Conservation (phyloP, 1,140 invertebrate genomes). For the Leptopilina boulardi region DNA sequence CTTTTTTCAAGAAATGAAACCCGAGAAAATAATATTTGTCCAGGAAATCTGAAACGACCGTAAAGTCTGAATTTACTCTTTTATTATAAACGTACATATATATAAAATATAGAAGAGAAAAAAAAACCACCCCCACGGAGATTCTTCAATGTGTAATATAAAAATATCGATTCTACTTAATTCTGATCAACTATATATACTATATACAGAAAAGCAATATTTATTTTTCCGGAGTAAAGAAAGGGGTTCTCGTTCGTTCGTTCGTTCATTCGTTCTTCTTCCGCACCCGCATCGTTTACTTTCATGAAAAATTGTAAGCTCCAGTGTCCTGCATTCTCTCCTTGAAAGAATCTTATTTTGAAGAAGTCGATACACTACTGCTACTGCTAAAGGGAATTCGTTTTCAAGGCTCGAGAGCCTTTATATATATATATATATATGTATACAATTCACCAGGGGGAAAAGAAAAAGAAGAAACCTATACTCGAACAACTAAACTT, state of each 20-base stretch:
- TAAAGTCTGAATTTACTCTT: neutral
- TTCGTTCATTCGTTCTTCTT: too few relatives aligned
- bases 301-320: neutral
- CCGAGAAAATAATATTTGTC: slow-evolving; percentile 16
- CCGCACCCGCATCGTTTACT: neutral
- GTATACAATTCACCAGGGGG: neutral
- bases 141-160: neutral
- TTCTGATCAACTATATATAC: neutral
- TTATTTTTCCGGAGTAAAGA: too few relatives aligned
- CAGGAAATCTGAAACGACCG: slow-evolving; percentile 15
- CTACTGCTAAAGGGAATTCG: slow-evolving; percentile 8
- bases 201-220: too few relatives aligned
- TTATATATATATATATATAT: too few relatives aligned
- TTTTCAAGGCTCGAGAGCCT: neutral
- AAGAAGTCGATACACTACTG: neutral
- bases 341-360: slow-evolving; percentile 18
- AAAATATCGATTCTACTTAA: neutral
- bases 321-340: neutral
- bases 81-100: slow-evolving; percentile 2
- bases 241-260: too few relatives aligned
- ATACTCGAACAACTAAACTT: slow-evolving; percentile 21
- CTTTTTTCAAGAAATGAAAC: neutral
- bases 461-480: slow-evolving; percentile 27
- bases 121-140: neutral
- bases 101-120: too few relatives aligned